Conservation (phyloP, 2,797 vertebrate species). For the Peromyscus eremicus region DNA sequence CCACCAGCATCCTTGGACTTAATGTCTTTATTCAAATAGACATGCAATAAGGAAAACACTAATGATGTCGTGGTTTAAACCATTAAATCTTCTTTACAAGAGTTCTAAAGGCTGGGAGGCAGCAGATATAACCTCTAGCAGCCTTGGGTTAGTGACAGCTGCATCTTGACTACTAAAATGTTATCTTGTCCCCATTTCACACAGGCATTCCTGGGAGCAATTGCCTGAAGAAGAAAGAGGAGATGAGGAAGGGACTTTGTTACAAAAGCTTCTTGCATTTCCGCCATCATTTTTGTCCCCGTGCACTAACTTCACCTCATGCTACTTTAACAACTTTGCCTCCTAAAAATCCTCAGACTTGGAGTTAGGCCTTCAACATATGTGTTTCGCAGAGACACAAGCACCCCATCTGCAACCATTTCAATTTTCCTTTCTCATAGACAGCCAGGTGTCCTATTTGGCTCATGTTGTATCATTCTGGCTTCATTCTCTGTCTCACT, state of each 20-base stretch:
- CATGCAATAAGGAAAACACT: background rate
- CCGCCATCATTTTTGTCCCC: no score
- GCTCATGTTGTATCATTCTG: background rate
- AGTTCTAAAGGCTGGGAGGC: background rate
- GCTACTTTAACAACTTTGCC: background rate
- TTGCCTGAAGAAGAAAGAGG: background rate
- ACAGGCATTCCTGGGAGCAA: background rate
- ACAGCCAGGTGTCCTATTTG: no score
- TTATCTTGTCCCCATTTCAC: background rate
- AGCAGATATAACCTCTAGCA: background rate
- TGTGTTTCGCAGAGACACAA: background rate
- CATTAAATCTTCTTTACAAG: background rate
- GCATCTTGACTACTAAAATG: background rate
- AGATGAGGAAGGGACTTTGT: background rate
- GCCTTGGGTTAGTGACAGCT: background rate
- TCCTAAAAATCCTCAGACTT: background rate
- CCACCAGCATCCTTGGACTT: background rate
- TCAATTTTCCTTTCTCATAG: background rate
- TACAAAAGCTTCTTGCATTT: background rate
- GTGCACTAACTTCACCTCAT: background rate
- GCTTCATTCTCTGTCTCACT: background rate
- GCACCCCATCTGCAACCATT: background rate
- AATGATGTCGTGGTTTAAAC: background rate
- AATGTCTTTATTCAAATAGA: rapidly evolving
- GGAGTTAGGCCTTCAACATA: background rate